A percentile compares a stretch with the other conserved stretches of the same genome.
These are phyloP conservation scores for Caenorhabditis panamensis DNA, from an alignment of 2,888 invertebrate genomes.

Conservation along the genomic window DNA sequence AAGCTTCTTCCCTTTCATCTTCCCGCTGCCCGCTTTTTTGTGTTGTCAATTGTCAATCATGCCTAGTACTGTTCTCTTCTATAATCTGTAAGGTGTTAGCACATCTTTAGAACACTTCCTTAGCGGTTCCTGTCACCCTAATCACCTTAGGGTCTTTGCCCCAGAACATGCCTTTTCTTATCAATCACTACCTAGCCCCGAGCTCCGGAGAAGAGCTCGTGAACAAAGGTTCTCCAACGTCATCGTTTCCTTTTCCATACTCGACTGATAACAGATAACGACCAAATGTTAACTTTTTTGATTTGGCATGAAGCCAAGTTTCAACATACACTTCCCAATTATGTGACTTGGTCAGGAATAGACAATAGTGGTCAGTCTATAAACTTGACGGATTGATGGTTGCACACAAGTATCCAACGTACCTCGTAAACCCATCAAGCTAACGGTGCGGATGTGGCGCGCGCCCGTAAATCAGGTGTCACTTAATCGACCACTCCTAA, in stretches of 20 bases:
- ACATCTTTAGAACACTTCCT: conserved; percentile 13
- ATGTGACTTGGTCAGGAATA: no score
- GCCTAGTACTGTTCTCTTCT: no score
- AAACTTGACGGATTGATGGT: conserved; percentile 51
- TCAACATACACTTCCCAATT: conserved; percentile 17
- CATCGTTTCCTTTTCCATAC: conserved; percentile 22
- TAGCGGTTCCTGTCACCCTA: conserved; percentile 29
- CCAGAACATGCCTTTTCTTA: neutral
- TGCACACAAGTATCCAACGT: neutral
- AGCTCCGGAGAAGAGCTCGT: no score
- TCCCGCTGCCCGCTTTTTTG: conserved; percentile 18
- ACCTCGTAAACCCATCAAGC: conserved; percentile 48
- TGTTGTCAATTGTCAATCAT: neutral
- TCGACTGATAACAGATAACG: conserved; percentile 27
- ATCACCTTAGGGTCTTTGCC: conserved; percentile 13
- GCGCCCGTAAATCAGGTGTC: conserved; percentile 53
- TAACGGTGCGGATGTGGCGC: conserved; percentile 40
- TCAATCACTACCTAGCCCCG: conserved; percentile 14
- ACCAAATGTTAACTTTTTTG: neutral
- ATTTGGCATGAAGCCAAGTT: conserved; percentile 43
- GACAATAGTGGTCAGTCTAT: conserved; percentile 27
- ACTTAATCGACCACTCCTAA: conserved; percentile 41
- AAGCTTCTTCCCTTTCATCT: conserved; percentile 27
- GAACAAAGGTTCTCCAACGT: conserved; percentile 56
- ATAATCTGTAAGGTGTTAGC: no score